Evolutionary conservation across 2,888 invertebrate species (phyloP), one percentile per base, ranked within the genome.

Genomic region (Sphaerolaimus hirsutus): DNA sequence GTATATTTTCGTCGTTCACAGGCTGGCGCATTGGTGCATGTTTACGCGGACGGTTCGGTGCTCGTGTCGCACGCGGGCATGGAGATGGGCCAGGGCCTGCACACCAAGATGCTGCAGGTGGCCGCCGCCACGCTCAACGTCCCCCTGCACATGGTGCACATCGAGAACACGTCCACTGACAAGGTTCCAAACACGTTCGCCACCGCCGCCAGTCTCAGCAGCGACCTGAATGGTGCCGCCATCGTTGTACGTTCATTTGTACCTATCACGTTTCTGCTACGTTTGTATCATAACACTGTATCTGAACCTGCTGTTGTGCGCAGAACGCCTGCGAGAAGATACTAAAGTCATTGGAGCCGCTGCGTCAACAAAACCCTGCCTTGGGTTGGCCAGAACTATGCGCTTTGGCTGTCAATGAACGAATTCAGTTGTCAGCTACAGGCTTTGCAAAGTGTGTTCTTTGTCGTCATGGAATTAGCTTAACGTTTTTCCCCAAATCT

Each of bases 21-120:
- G 65, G 77, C 76, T 2, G 86, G 83, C 7, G 84, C 87, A 1
- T 68, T 91, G 46, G 72, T 91, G 1, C 74, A 81, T 38, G 72
- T 86, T n/a, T 86, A 89, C 61, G 71, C 71, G 10, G 72, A 72
- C 56, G 60, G 68, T 19, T 82, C 86, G 0, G 81, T 91, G 2
- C 69, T 89, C 14, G 57, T 91, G 21, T 75, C 78, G 1, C 86
- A 84, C 61, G 69, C 67, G 32, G 89, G 87, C n/a, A 78, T 80
- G 10, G 91, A 91, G 71, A 89, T 91, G 79, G 91, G 91, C 0
- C 91, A 91, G 68, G 91, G 91, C 1, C 69, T 93, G 3, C 81
- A 87, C 62, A 91, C 83, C 0, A 91, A 91, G 71, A 83, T 87
- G 79, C 76, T 83, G 46, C 87, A 89, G 73, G 68, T 69, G 53